These are phyloP conservation scores for Magallana angulata DNA, from an alignment of 1,140 invertebrate genomes.

Conservation along the genomic window DNA sequence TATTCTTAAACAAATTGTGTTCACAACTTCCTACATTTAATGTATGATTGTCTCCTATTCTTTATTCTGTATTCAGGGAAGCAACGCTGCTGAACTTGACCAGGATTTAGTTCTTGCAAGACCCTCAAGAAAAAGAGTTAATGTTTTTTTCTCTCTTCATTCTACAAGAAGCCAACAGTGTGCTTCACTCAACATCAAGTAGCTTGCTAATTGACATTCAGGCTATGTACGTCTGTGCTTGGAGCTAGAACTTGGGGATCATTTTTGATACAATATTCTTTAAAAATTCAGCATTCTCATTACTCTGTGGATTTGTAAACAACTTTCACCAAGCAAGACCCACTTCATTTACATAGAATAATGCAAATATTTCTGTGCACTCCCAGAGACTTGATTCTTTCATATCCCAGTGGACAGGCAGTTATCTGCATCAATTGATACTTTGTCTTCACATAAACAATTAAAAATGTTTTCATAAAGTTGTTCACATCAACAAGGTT, in stretches of 20 bases:
- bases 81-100: too few relatives aligned
- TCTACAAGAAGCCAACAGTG: not conserved
- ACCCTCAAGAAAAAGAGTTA: too few relatives aligned
- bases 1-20: too few relatives aligned
- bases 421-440: conserved; percentile 15
- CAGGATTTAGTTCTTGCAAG: too few relatives aligned
- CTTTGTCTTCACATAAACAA: not conserved
- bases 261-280: conserved; percentile 37
- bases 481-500: too few relatives aligned
- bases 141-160: too few relatives aligned
- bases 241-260: not conserved
- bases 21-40: too few relatives aligned
- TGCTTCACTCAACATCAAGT: conserved; percentile 2
- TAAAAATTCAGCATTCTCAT: conserved; percentile 28
- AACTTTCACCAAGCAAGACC: conserved; percentile 16
- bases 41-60: too few relatives aligned
- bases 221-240: conserved; percentile 15
- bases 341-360: conserved; percentile 11
- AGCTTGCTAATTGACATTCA: conserved; percentile 28
- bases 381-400: not conserved
- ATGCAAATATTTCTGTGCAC: conserved; percentile 22
- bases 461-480: too few relatives aligned
- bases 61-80: too few relatives aligned
- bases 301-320: conserved; percentile 37
- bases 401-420: not conserved